Conservation (phyloP, 1,140 invertebrate genomes). For the Papilio polytes region DNA sequence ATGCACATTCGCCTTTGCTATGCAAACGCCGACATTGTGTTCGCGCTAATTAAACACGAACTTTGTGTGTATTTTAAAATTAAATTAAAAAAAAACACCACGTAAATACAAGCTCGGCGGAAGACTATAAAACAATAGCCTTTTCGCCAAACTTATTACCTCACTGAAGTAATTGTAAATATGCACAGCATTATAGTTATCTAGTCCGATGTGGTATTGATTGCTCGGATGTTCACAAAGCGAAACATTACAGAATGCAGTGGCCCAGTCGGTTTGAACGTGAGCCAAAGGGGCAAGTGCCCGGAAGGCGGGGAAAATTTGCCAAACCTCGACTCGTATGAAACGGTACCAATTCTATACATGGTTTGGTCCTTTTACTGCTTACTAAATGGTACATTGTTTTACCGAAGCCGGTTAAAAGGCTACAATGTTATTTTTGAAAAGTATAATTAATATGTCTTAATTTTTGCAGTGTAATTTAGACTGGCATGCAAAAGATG, state of each 20-base stretch:
- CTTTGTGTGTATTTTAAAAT: not conserved
- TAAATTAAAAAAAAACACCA: not conserved
- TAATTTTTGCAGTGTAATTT: too few species aligned
- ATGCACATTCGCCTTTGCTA: slow-evolving; percentile 24
- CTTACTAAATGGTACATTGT: not conserved
- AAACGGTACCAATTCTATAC: not conserved
- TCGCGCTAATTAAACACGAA: not conserved
- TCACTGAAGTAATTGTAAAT: not conserved
- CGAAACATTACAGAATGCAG: slow-evolving; percentile 26
- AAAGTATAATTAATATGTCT: too few species aligned
- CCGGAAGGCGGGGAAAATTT: slow-evolving; percentile 20
- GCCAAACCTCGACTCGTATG: slow-evolving; percentile 25
- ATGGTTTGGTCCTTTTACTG: not conserved
- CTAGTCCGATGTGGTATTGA: slow-evolving; percentile 6
- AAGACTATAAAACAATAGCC: not conserved
- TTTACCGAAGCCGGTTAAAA: not conserved
- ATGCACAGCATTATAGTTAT: slow-evolving; percentile 11
- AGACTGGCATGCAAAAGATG: too few species aligned
- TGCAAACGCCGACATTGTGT: not conserved
- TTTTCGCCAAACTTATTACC: not conserved
- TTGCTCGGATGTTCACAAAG: slow-evolving; percentile 19
- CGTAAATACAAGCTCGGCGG: not conserved
- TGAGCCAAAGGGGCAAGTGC: slow-evolving; percentile 26
- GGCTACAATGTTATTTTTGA: too few species aligned
- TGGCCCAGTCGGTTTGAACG: slow-evolving; percentile 15